Base-by-base conservation (phyloP, 1,140 invertebrate genomes). In the Epicauta chinensis region DNA sequence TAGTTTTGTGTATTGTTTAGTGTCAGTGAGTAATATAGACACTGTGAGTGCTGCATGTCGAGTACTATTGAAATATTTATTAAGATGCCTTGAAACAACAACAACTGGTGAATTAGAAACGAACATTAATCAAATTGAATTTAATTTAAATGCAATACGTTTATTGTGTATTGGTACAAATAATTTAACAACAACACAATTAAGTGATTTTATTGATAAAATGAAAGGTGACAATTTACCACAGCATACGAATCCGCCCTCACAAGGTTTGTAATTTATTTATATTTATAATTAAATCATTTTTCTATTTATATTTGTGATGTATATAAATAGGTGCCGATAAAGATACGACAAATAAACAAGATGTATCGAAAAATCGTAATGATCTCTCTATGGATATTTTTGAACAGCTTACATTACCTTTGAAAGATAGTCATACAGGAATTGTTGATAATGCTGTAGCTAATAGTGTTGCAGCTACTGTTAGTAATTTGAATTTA, bases 221-320 rank as follows among this genome's bases (percentile, higher is more conserved):
- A 78, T 87, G 75, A 84, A 84, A 62, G 80, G 80, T 58, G 78
- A 83, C 32, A 82, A 81, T 65, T 63, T 81, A 55, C 84, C 84
- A 13, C 69, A 77, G 13, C 72, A 73, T 47, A 69, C 80, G 17
- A 78, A 77, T 67, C 73, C 73, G 29, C 70, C 76, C 45, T 65
- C 73, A 41, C 65, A 69, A 65, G 74, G 75, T 76, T 63, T 59
- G 55, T 57, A 34, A 5, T 23, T 16, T 52, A 13, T 41, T 57
- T 32, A 23, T 16, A 43, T 42, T 49, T 29, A 49, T 12, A 39
- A 34, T n/a, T n/a, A 23, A 23, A 23, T 40, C 12, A 11, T 41
- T 3, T 43, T 16, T 11, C 23, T 32, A 41, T 15, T 42, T 51
- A n/a, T 34, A 38, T 32, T 34, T 34, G 2, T 43, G 51, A 31